These are phyloP conservation scores for Hystrix brachyura DNA, from an alignment of 2,113 vertebrate species.

Conservation along the genomic window DNA sequence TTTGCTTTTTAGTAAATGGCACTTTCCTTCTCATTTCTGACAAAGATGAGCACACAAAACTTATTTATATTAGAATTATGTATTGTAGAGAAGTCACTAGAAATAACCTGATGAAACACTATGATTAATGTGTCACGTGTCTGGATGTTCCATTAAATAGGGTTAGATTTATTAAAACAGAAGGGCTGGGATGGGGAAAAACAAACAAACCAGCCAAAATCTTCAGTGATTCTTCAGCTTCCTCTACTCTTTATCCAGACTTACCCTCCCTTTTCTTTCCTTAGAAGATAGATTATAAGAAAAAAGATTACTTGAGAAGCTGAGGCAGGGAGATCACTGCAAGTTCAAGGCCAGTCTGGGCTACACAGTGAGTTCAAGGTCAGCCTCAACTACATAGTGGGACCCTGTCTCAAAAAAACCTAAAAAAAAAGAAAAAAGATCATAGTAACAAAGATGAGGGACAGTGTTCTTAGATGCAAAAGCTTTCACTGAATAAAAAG, in stretches of 20 bases:
- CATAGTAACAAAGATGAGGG: background rate
- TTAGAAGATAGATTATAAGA: background rate
- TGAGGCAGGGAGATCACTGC: background rate
- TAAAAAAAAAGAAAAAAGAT: background rate
- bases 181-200: background rate
- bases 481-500: conserved; percentile 41
- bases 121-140: background rate
- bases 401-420: too few relatives aligned
- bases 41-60: background rate
- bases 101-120: conserved; percentile 22
- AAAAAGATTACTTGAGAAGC: background rate
- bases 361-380: too few relatives aligned
- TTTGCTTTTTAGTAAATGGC: background rate
- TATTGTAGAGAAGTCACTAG: background rate
- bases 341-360: too few relatives aligned
- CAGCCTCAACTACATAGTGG: too few relatives aligned
- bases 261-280: background rate
- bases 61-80: background rate
- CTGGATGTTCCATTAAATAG: background rate
- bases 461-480: background rate
- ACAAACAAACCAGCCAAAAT: background rate
- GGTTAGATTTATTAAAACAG: background rate
- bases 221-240: background rate
- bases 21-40: background rate
- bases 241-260: background rate